Evolutionary conservation across 2,888 invertebrate species (phyloP).

Genomic region (Artemia sinica): DNA sequence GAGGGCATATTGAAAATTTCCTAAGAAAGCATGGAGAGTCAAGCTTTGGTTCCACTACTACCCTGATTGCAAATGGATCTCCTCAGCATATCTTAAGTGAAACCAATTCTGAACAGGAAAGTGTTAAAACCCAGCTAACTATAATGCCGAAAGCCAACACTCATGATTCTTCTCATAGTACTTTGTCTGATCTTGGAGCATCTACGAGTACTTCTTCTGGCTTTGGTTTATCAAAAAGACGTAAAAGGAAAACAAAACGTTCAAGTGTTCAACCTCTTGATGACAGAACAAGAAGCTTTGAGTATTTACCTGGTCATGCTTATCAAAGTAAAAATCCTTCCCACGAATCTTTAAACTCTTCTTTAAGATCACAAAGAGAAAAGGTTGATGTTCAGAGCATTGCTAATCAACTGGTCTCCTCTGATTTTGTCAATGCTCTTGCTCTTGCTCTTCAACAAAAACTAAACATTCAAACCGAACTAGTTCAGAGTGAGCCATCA

Average conservation of each 20-base stretch:
- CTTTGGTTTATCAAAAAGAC: not conserved
- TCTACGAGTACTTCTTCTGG: constrained; percentile 5
- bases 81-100: not conserved
- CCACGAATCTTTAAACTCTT: not conserved
- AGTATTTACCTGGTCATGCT: constrained; percentile 11
- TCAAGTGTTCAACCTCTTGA: not conserved
- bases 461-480: not conserved
- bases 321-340: not conserved
- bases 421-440: not conserved
- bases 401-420: not conserved
- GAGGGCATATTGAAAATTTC: not conserved
- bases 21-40: not conserved
- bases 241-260: not conserved
- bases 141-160: not conserved
- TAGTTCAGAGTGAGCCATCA: not conserved
- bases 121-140: constrained; percentile 9
- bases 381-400: not conserved
- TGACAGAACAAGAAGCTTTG: not conserved
- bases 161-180: constrained; percentile 1
- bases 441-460: not conserved
- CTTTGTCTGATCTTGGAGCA: not conserved
- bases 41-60: not conserved
- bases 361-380: not conserved
- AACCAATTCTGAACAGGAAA: constrained; percentile 5
- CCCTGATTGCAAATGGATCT: not conserved